Base-by-base conservation (phyloP, 2,113 vertebrate genomes). In the Ageneiosus marmoratus region DNA sequence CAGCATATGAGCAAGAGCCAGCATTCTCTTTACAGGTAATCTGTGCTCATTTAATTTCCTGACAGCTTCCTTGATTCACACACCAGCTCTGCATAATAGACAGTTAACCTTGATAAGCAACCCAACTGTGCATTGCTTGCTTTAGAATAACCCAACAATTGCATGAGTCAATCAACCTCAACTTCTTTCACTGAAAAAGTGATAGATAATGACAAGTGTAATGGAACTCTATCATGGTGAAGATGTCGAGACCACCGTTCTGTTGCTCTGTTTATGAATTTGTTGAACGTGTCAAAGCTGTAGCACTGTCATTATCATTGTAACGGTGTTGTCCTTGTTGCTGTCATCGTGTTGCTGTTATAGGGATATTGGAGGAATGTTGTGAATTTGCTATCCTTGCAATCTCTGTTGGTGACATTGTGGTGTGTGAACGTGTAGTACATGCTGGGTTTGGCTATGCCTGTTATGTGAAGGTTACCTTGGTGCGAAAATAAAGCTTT, bases 81-180 rank as follows among this genome's bases (percentile, higher is more conserved):
- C 12, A 18, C 69, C 69, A 79, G 58, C 84, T 87, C 48, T 82
- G 75, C 67, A 69, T 85, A 87, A 88, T 77, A 82, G 70, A 79
- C 74, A 79, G 60, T 88, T 87, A 85, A 87, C 86, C 79, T 86
- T 81, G 79, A 83, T 86, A 79, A 79, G n/a, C 50, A 56, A 83
- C 44, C 27, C 82, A 32, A 37, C 56, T 44, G 65, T 77, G 65
- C 84, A 65, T 70, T 67, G 72, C 82, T 85, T 75, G 79, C 53
- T 67, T 70, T 75, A 67, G 48, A 81, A 85, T 82, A 86, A 79
- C 79, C 65, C 67, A 46, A 62, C 48, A 67, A 76, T 51, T 34
- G 41, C 55, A 34, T 41, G 53, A 83, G 72, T 87, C 87, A 87
- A 85, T 86, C 72, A 86, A 84, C 62, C 58, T 50, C 24, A 18